A percentile compares a stretch with the other conserved stretches of the same genome.
These are phyloP conservation scores for Hemicrepidius hirtus DNA, from an alignment of 2,888 invertebrate genomes.

Conservation along the genomic window DNA sequence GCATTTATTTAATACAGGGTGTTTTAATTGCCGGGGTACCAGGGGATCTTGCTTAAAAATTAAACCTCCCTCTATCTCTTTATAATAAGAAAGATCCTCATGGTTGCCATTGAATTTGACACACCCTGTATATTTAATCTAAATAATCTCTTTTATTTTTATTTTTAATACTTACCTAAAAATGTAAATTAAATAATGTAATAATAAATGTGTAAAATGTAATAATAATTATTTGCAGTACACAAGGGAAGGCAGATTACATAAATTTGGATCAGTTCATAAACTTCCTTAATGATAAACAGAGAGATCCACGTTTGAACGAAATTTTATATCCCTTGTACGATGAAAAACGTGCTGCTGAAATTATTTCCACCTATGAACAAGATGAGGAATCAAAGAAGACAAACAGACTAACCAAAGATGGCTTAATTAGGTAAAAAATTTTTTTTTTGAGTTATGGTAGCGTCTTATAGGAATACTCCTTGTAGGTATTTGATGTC, in stretches of 20 bases:
- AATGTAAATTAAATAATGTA: too few relatives aligned
- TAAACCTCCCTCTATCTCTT: too few relatives aligned
- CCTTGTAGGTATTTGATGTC: slow-evolving; percentile 92
- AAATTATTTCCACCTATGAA: slow-evolving; percentile 96
- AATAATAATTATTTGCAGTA: slow-evolving; percentile 74
- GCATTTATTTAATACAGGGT: slow-evolving; percentile 71
- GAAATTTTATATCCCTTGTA: slow-evolving; percentile 99
- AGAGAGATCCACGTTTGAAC: slow-evolving; percentile 97
- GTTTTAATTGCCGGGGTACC: too few relatives aligned
- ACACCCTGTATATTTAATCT: too few relatives aligned
- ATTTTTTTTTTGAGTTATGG: not conserved
- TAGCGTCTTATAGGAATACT: too few relatives aligned
- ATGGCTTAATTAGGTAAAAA: slow-evolving; percentile 93
- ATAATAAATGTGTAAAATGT: too few relatives aligned
- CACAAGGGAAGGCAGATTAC: slow-evolving; percentile 91
- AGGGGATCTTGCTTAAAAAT: too few relatives aligned
- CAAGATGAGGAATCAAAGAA: slow-evolving; percentile 83
- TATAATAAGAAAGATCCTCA: too few relatives aligned
- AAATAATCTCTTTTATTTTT: too few relatives aligned
- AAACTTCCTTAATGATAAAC: slow-evolving; percentile 96
- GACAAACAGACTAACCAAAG: slow-evolving; percentile 89
- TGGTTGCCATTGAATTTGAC: too few relatives aligned
- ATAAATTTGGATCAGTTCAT: slow-evolving; percentile 92
- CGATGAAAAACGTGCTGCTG: slow-evolving; percentile 92
- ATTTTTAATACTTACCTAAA: too few relatives aligned